These are phyloP conservation scores for Drosophila koepferae DNA, from an alignment of 2,888 invertebrate species.

Conservation along the genomic window DNA sequence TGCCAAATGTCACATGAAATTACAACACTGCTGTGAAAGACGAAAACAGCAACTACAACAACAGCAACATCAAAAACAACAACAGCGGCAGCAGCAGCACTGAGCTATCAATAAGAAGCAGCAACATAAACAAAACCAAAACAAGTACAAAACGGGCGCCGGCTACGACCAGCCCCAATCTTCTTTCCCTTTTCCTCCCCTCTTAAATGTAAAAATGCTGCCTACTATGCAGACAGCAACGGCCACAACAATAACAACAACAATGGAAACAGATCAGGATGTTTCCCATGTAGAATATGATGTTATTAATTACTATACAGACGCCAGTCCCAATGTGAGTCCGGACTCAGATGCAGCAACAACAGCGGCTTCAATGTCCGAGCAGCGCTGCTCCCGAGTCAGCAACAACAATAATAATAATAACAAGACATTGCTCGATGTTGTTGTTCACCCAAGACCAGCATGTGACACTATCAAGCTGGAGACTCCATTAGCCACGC, in stretches of 20 bases:
- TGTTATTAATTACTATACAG: conserved; percentile 64
- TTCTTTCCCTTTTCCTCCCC: neutral
- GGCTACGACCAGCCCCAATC: conserved; percentile 23
- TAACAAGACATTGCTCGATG: conserved; percentile 45
- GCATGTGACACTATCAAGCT: conserved; percentile 15
- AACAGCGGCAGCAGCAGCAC: conserved; percentile 38
- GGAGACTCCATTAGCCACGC: conserved; percentile 20
- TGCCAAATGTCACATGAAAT: conserved; percentile 77
- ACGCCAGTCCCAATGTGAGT: conserved; percentile 33
- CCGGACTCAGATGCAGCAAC: conserved; percentile 18
- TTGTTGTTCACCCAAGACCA: conserved; percentile 53
- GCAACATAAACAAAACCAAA: conserved; percentile 65
- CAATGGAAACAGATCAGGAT: conserved; percentile 51
- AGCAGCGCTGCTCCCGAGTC: conserved; percentile 47
- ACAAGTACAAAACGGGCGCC: conserved; percentile 55
- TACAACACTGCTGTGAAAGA: conserved; percentile 62
- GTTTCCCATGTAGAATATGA: conserved; percentile 67
- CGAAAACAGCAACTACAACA: conserved; percentile 42
- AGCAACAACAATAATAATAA: conserved; percentile 39
- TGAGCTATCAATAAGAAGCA: conserved; percentile 52
- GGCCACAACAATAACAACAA: conserved; percentile 30
- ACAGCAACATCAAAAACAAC: conserved; percentile 40
- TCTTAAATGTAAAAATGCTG: conserved; percentile 60
- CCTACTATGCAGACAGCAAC: conserved; percentile 48
- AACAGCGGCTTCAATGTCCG: conserved; percentile 5